Conservation (phyloP, 2,888 invertebrate species). For the Idaea aversata region DNA sequence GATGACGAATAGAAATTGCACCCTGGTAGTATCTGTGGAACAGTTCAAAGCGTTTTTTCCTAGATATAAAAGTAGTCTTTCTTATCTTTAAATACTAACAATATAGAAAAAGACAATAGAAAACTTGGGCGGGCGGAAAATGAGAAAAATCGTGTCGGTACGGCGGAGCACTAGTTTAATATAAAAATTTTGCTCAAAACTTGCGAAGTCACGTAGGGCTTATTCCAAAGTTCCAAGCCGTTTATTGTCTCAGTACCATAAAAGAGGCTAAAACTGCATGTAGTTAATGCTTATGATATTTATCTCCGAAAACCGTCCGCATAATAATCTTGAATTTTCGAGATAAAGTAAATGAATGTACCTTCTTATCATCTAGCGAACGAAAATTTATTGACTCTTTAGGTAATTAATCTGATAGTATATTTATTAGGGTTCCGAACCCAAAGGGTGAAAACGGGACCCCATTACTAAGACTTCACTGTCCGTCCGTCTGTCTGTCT, state of each 20-base stretch:
- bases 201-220: constrained; percentile 46
- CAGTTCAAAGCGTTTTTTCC: constrained; percentile 3
- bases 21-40: background rate
- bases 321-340: background rate
- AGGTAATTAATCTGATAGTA: background rate
- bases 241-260: constrained; percentile 40
- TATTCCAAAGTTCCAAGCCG: constrained; percentile 32
- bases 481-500: no score
- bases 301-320: background rate
- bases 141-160: constrained; percentile 21
- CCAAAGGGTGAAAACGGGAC: no score
- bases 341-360: background rate
- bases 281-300: background rate
- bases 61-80: constrained; percentile 2
- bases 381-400: background rate
- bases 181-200: constrained; percentile 38
- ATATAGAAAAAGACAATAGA: constrained; percentile 31
- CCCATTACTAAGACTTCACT: no score
- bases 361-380: background rate
- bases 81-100: constrained; percentile 10
- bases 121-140: constrained; percentile 28
- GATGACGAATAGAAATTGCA: no score
- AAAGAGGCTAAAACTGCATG: constrained; percentile 37
- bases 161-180: constrained; percentile 28
- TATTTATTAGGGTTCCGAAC: background rate